A percentile compares a stretch with the other conserved stretches of the same genome.
phyloP scores from a whole-genome alignment of 2,888 invertebrate genomes.

The Torymus tubicola region DNA sequence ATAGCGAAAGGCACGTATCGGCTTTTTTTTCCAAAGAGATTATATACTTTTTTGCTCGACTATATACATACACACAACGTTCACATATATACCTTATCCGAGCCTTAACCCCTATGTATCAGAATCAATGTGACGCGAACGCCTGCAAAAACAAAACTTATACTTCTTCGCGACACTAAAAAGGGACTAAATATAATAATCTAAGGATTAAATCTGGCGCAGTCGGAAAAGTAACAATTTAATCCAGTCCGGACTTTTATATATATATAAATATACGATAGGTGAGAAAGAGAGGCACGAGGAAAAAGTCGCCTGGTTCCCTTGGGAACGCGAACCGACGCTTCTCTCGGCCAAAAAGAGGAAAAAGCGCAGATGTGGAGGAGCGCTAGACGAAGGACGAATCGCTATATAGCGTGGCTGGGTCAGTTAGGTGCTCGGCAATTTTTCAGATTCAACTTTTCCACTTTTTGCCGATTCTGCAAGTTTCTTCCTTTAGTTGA shows the following conservation, averaged over 20 bases:
- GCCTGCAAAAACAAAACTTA: too few relatives aligned
- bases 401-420: constrained; percentile 30
- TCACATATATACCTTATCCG: too few relatives aligned
- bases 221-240: constrained; percentile 18
- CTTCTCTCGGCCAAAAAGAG: not conserved
- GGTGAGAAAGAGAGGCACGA: not conserved
- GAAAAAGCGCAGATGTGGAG: constrained; percentile 13
- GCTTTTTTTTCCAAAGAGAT: not conserved
- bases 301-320: too few relatives aligned
- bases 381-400: constrained; percentile 30
- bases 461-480: not conserved
- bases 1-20: not conserved
- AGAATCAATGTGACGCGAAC: too few relatives aligned
- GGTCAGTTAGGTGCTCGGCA: constrained; percentile 27
- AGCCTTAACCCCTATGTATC: too few relatives aligned
- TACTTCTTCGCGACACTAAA: too few relatives aligned
- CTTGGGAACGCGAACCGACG: too few relatives aligned
- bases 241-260: constrained; percentile 23
- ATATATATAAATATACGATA: constrained; percentile 9
- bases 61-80: too few relatives aligned
- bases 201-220: constrained; percentile 10
- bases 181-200: not conserved
- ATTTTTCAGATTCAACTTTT: constrained; percentile 51
- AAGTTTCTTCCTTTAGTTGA: too few relatives aligned
- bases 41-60: not conserved